phyloP scores from a whole-genome alignment of 2,888 invertebrate species.

The Caenorhabditis sulstoni region DNA sequence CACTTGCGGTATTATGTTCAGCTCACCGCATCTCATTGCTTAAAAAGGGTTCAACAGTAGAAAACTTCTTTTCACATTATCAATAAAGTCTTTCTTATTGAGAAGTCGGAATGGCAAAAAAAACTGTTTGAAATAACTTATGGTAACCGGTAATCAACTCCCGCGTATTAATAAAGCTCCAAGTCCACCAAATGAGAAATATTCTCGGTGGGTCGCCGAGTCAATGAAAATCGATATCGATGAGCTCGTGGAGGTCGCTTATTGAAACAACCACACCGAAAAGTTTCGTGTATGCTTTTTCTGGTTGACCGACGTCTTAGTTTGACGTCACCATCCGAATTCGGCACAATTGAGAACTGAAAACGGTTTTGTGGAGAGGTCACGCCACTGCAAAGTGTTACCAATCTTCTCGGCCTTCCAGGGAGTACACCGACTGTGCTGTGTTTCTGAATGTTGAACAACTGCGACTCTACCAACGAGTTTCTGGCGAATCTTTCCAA shows the following conservation, averaged over 20 bases:
- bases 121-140: constrained; percentile 3
- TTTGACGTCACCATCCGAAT: constrained; percentile 21
- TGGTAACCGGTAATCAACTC: background rate
- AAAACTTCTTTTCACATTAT: background rate
- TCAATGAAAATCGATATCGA: constrained; percentile 34
- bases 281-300: constrained; percentile 36
- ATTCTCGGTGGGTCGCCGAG: constrained; percentile 24
- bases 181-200: constrained; percentile 41
- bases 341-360: constrained; percentile 41
- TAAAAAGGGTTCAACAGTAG: constrained; percentile 36
- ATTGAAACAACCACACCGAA: constrained; percentile 41
- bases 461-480: constrained; percentile 59
- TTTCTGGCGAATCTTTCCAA: constrained; percentile 64
- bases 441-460: constrained; percentile 52
- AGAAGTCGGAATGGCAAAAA: background rate
- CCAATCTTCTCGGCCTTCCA: constrained; percentile 35
- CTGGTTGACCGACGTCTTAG: constrained; percentile 27
- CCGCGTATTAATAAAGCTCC: constrained; percentile 27
- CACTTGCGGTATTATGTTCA: constrained; percentile 77
- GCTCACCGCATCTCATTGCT: constrained; percentile 74
- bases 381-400: too few species aligned
- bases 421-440: constrained; percentile 45
- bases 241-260: background rate
- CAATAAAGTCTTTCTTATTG: background rate
- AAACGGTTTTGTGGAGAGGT: too few species aligned